Evolutionary conservation across 2,888 invertebrate species (phyloP), one percentile per base, ranked within the genome.

Genomic region (Hedya salicella): DNA sequence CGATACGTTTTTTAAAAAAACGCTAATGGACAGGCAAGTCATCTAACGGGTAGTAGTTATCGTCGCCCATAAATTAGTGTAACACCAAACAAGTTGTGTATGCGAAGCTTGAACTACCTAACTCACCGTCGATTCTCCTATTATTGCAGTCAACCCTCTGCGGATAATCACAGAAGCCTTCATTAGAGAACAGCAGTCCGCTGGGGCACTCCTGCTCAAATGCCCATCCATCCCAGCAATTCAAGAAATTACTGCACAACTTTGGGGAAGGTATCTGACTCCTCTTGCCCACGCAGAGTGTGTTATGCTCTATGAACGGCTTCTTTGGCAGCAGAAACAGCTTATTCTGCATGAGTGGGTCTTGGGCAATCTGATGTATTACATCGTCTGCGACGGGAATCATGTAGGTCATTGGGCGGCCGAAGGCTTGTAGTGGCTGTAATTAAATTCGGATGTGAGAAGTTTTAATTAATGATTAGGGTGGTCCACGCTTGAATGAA

Each of bases 201-300:
- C 86, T 83, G 0, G 95, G 95, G 69, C 95, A 96, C 17, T 93
- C 92, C 78, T 95, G 94, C 73, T 95, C 95, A 21, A 94, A 89
- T 0, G 94, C 95, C 71, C 93, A 91, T 0, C 94, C 95, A 72
- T 95, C 95, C 95, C 95, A 95, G 78, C 95, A 96, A 80, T 95
- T 95, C 13, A 95, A 76, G 78, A 94, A 96, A 73, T 93, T 94
- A 46, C 93, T 93, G 75, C 95, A 96, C 4, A 91, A 81, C 30
- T 82, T 88, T 0, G 92, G 89, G 9, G 94, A 94, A 0, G 95
- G 93, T 70, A 95, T 94, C 78, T 95, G 95, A 2, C 95, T 94
- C 52, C 94, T 86, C 32, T 91, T 89, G 9, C 89, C 87, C 32
- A 86, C 75, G 67, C 94, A 94, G 0, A 86, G 72, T 0, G 86